These are phyloP conservation scores for Drosophila villosipedis DNA, from an alignment of 2,888 invertebrate genomes.

Conservation along the genomic window DNA sequence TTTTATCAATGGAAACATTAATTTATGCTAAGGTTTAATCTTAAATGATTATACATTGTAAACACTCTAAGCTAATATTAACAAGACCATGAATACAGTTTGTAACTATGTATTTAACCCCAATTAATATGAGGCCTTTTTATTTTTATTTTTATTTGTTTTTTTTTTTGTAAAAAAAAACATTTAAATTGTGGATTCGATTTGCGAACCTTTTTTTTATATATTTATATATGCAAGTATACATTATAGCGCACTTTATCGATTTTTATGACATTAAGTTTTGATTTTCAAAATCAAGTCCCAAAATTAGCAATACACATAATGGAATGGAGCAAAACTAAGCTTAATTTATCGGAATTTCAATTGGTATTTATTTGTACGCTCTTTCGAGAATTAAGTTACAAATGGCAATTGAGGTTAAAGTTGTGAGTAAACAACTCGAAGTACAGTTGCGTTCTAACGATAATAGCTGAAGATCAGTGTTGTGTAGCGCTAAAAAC, in stretches of 20 bases:
- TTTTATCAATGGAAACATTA: slow-evolving; percentile 19
- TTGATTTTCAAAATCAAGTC: slow-evolving; percentile 1
- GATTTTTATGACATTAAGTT: slow-evolving; percentile 17
- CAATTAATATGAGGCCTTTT: slow-evolving; percentile 26
- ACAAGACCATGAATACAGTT: slow-evolving; percentile 54
- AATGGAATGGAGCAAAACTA: slow-evolving; percentile 1
- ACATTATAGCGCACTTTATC: slow-evolving; percentile 57
- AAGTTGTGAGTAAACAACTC: background rate
- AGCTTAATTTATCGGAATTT: slow-evolving; percentile 10
- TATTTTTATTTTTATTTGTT: background rate
- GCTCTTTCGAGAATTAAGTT: background rate
- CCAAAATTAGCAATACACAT: background rate
- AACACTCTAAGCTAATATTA: slow-evolving; percentile 61
- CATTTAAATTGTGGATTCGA: slow-evolving; percentile 9
- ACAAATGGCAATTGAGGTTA: background rate
- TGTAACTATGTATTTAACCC: slow-evolving; percentile 32
- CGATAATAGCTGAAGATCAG: background rate
- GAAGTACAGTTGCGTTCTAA: background rate
- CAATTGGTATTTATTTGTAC: background rate
- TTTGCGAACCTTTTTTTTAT: slow-evolving; percentile 9
- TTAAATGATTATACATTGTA: slow-evolving; percentile 43
- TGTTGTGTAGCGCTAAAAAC: slow-evolving; percentile 3
- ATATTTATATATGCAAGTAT: slow-evolving; percentile 45
- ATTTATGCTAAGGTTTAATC: slow-evolving; percentile 28
- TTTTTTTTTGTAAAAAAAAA: slow-evolving; percentile 16